Evolutionary conservation across 2,113 vertebrate species (phyloP), one percentile per base, ranked within the genome.

Genomic region (Zingel zingel): DNA sequence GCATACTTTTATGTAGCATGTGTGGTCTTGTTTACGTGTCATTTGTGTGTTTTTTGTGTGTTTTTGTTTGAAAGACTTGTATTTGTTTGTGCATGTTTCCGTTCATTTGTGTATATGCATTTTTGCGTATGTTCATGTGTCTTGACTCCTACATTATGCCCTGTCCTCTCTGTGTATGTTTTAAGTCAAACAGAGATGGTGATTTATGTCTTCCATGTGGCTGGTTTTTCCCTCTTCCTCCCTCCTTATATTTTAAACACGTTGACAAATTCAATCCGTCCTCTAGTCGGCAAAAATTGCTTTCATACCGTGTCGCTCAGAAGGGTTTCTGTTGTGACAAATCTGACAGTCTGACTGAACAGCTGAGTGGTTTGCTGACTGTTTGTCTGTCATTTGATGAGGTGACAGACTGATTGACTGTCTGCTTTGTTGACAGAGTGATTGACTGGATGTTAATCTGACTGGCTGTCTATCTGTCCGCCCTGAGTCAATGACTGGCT

Each of bases 261-360:
- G 5, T 65, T 79, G 85, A 82, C 67, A 83, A 74, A 81, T 83
- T 87, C 67, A 47, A 68, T 74, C 59, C 23, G 61, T 88, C 74
- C 59, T 72, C 53, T 16, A 0, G n/a, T 6, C 3, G 6, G 70
- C 69, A 84, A 63, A 86, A 77, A 83, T 62, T 62, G 53, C 58
- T 75, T 82, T 74, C 77, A 64, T 27, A 57, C 70, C 30, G 47
- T 64, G 81, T 77, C 27, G 6, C 67, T 23, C 51, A 9, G 71
- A 61, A 43, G 12, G 53, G n/a, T 47, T 43, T 65, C 16, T 81
- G 75, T 86, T 86, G 69, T 88, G 89, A 92, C 90, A 85, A 71
- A 64, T 79, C 74, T 85, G 88, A 88, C 84, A 88, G 63, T 43
- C 10, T 77, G 81, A 79, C 71, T 82, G 73, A 91, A 45, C 86